phyloP scores from a whole-genome alignment of 1,140 invertebrate species.

The Drosophila varians region DNA sequence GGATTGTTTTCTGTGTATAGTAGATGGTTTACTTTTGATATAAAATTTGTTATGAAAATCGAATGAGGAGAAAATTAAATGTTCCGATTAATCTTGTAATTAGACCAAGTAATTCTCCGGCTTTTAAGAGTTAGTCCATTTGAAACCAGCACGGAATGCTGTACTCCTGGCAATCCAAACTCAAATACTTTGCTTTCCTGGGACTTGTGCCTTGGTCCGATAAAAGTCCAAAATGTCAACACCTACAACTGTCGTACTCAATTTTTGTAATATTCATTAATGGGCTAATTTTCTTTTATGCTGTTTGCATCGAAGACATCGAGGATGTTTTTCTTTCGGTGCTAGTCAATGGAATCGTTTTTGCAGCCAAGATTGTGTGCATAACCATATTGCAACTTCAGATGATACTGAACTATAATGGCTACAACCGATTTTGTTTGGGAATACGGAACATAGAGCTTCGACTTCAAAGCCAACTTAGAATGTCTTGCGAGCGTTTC shows the following conservation, averaged over 20 bases:
- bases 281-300: conserved; percentile 2
- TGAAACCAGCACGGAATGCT: conserved; percentile 35
- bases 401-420: conserved; percentile 36
- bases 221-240: conserved; percentile 2
- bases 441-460: conserved; percentile 26
- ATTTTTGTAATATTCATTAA: conserved; percentile 28
- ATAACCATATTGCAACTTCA: conserved; percentile 52
- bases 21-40: too few species aligned
- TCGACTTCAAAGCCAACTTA: conserved; percentile 43
- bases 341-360: conserved; percentile 59
- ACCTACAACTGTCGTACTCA: conserved; percentile 42
- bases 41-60: too few species aligned
- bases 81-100: conserved; percentile 20
- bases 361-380: conserved; percentile 42
- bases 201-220: conserved; percentile 57
- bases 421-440: conserved; percentile 46
- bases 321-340: conserved; percentile 30
- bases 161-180: conserved; percentile 41
- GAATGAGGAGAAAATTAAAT: not conserved
- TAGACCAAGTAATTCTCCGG: too few species aligned
- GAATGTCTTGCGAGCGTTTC: conserved; percentile 5
- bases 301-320: not conserved
- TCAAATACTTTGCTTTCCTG: conserved; percentile 59
- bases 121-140: too few species aligned
- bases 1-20: too few species aligned